These are phyloP conservation scores for Bujurquina vittata DNA, from an alignment of 2,113 vertebrate genomes.

Conservation along the genomic window DNA sequence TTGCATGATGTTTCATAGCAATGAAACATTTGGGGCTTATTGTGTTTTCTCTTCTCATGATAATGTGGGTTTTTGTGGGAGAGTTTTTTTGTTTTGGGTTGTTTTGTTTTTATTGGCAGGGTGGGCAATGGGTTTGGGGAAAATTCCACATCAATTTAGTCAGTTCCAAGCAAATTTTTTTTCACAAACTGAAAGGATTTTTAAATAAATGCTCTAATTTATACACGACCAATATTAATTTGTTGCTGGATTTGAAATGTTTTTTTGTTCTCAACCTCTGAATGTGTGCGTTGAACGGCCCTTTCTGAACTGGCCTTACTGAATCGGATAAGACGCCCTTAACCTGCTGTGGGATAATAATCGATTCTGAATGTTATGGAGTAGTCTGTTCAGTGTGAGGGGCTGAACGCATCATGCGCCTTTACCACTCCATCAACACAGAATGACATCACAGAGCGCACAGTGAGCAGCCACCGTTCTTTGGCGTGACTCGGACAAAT, in stretches of 20 bases:
- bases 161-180: slow-evolving; percentile 53
- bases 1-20: slow-evolving; percentile 84
- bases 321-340: slow-evolving; percentile 56
- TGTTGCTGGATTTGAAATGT: slow-evolving; percentile 54
- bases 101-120: slow-evolving; percentile 43
- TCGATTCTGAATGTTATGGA: slow-evolving; percentile 81
- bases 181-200: slow-evolving; percentile 59
- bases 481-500: slow-evolving; percentile 13
- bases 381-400: slow-evolving; percentile 71
- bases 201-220: slow-evolving; percentile 76
- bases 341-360: slow-evolving; percentile 47
- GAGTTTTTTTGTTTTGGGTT: slow-evolving; percentile 5
- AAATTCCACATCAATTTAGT: slow-evolving; percentile 57
- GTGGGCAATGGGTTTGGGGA: slow-evolving; percentile 49
- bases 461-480: slow-evolving; percentile 15
- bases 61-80: slow-evolving; percentile 56
- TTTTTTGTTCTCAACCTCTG: slow-evolving; percentile 52
- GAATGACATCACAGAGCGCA: slow-evolving; percentile 54
- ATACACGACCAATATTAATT: slow-evolving; percentile 56
- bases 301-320: slow-evolving; percentile 73
- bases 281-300: slow-evolving; percentile 67
- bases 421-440: slow-evolving; percentile 71
- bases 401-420: slow-evolving; percentile 73
- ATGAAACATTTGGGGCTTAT: slow-evolving; percentile 78
- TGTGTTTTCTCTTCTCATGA: slow-evolving; percentile 80